Evolutionary conservation across 1,140 invertebrate genomes (phyloP).

Genomic region (Drosophila albomicans): DNA sequence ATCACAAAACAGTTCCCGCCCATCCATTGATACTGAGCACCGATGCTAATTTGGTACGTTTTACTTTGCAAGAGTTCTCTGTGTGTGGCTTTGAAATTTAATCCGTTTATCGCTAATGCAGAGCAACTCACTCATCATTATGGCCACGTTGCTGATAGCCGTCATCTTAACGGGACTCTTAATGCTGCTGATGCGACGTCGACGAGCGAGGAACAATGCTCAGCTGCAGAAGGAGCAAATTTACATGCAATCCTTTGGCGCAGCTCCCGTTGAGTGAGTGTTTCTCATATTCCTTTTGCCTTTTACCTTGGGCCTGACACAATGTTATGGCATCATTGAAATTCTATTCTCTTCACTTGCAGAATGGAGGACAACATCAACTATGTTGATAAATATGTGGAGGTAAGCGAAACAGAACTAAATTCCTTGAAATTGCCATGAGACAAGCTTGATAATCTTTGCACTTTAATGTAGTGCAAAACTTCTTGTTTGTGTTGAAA

Average conservation of each 20-base stretch:
- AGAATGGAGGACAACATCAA: conserved; percentile 83
- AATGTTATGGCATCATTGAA: not conserved
- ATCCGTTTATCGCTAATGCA: conserved; percentile 3
- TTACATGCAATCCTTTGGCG: conserved; percentile 64
- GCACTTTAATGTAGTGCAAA: too few species aligned
- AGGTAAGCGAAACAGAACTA: conserved; percentile 48
- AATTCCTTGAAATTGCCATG: too few species aligned
- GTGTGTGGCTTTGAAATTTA: not conserved
- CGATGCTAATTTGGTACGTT: conserved; percentile 55
- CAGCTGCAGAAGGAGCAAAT: conserved; percentile 63
- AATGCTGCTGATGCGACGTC: conserved; percentile 44
- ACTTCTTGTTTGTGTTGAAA: too few species aligned
- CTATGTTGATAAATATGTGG: conserved; percentile 79
- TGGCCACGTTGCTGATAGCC: conserved; percentile 57
- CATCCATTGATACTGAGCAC: conserved; percentile 48
- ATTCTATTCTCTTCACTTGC: not conserved
- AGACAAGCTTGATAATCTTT: too few species aligned
- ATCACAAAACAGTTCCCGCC: conserved; percentile 44
- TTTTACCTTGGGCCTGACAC: not conserved
- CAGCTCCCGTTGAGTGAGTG: conserved; percentile 59
- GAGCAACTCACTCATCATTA: conserved; percentile 62
- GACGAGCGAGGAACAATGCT: conserved; percentile 42
- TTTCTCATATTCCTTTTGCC: not conserved
- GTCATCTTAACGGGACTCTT: conserved; percentile 52
- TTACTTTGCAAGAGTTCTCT: not conserved